Evolutionary conservation across 1,140 invertebrate species (phyloP).

Genomic region (Vanessa tameamea): DNA sequence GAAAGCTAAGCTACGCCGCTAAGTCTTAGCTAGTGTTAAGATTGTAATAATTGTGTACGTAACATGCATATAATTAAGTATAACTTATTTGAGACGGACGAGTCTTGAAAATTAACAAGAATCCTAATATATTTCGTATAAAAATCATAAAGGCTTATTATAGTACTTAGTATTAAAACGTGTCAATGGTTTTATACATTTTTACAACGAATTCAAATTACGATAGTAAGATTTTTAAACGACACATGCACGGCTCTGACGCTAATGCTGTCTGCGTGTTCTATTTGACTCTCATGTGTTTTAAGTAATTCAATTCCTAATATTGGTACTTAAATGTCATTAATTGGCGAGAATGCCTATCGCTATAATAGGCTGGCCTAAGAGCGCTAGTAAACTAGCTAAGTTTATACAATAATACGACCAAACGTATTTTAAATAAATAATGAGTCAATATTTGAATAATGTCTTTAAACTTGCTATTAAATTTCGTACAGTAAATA

Average conservation of each 20-base stretch:
- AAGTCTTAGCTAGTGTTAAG: slow-evolving; percentile 23
- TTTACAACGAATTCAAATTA: slow-evolving; percentile 61
- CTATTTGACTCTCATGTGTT: not conserved
- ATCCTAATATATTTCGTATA: slow-evolving; percentile 6
- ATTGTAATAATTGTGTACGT: slow-evolving; percentile 41
- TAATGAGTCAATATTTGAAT: slow-evolving; percentile 1
- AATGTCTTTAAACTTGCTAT: not conserved
- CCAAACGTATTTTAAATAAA: slow-evolving; percentile 2
- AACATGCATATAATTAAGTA: slow-evolving; percentile 42
- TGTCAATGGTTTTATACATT: slow-evolving; percentile 73
- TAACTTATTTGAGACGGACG: slow-evolving; percentile 45
- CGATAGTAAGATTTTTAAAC: not conserved
- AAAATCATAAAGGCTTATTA: slow-evolving; percentile 22
- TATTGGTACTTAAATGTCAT: slow-evolving; percentile 23
- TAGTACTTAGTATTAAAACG: slow-evolving; percentile 69
- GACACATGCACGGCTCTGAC: not conserved
- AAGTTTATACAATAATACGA: not conserved
- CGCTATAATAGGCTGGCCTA: not conserved
- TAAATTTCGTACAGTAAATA: not conserved
- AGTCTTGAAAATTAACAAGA: not conserved
- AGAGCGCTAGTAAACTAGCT: not conserved
- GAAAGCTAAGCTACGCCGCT: no score
- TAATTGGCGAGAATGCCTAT: not conserved
- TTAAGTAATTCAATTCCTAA: not conserved
- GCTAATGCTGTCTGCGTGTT: no score